Evolutionary conservation across 2,888 invertebrate genomes (phyloP), one percentile per base, ranked within the genome.

Genomic region (Baronia brevicornis): DNA sequence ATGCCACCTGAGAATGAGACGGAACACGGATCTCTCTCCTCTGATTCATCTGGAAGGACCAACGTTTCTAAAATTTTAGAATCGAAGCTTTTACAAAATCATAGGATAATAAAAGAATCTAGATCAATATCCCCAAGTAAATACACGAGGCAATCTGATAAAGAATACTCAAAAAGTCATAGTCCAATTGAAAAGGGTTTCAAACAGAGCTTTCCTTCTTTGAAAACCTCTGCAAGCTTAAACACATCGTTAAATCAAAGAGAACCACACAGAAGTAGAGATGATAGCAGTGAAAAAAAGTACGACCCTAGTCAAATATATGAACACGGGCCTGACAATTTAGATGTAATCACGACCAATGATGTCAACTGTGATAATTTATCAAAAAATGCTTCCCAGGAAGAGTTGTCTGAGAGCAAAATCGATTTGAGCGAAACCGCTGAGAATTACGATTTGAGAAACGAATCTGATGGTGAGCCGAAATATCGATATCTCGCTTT

Each of bases 391-490:
- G 34, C 54, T 6, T 75, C 74, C 2, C 55, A 63, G 39, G 72
- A 82, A 39, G 73, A 78, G 7, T 40, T 80, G 13, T 58, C 60
- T 0, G 48, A 38, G 2, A 71, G 64, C 44, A 75, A 68, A 43
- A 63, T 85, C 33, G 85, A 85, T 51, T 59, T 80, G 46, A 85
- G 85, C 18, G 84, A 85, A 41, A 80, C 80, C 0, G 85, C 85
- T 0, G 85, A 84, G 41, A 80, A 49, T 40, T 84, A 80, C 31
- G 84, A 84, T 39, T 49, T 82, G 21, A 54, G 84, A 5, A 78
- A 68, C 36, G 80, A 79, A 46, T 44, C 60, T 0, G 68, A 70
- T 6, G 64, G 73, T 0, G 66, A 70, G 5, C 78, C 80, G 0
- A 84, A 84, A 39, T 79, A 68, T 38, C 55, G 84, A 33, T 80